phyloP scores from a whole-genome alignment of 2,113 vertebrate genomes.

The Corythoichthys haematopterus region DNA sequence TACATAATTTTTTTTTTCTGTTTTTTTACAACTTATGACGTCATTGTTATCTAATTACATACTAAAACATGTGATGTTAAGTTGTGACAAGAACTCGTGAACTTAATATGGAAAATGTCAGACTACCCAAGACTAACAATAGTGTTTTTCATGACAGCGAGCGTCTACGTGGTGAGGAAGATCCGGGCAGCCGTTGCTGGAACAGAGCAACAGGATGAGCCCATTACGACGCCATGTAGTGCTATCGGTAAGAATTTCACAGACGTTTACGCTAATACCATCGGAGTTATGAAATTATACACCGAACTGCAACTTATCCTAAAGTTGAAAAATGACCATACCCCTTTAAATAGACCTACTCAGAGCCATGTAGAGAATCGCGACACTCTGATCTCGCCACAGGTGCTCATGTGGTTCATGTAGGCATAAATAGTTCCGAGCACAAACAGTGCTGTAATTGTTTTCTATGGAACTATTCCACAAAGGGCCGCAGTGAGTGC shows the following conservation, averaged over 20 bases:
- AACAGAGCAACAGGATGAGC: constrained; percentile 50
- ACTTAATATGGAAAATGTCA: not conserved
- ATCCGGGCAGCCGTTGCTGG: constrained; percentile 54
- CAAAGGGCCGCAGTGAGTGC: no score
- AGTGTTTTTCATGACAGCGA: constrained; percentile 41
- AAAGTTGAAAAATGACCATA: no score
- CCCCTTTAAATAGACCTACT: no score
- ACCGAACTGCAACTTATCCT: not conserved
- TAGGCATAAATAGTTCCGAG: no score
- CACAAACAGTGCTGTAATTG: no score
- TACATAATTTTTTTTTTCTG: no score
- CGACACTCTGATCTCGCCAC: no score
- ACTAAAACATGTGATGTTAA: not conserved
- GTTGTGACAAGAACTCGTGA: not conserved
- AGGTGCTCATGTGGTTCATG: no score
- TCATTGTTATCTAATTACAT: not conserved
- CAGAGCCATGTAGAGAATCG: no score
- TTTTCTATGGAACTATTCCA: no score
- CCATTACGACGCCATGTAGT: constrained; percentile 61
- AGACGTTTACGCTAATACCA: not conserved
- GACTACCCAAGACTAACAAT: not conserved
- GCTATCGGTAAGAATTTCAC: constrained; percentile 48
- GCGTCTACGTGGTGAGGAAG: constrained; percentile 67
- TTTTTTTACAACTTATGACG: not conserved
- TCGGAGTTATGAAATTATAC: not conserved